Base-by-base conservation (phyloP, 2,113 vertebrate species). In the Pandion haliaetus region DNA sequence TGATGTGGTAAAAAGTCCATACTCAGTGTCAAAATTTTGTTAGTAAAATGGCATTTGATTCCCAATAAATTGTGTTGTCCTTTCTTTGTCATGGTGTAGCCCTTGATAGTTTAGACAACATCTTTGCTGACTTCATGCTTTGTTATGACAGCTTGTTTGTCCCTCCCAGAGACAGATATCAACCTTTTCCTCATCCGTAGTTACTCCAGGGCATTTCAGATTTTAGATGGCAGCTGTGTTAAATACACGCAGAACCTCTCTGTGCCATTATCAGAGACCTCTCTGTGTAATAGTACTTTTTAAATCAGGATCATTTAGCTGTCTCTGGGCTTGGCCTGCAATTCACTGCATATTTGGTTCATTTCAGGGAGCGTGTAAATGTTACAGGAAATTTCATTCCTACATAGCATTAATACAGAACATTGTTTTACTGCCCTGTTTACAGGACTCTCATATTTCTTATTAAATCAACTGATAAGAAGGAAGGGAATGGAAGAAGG, bases 131-230 rank as follows among this genome's bases (percentile, higher is more conserved):
- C 81, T 96, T 90, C 34, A 13, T 85, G 78, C 44, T 93, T 94
- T 96, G 42, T 82, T 93, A 52, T 74, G 91, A 95, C 92, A 95
- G 62, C 66, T 91, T 94, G 61, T 92, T 96, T 93, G 66, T 95
- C 88, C 80, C 73, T 95, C 57, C 73, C 40, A 74, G 82, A 82
- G 82, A 91, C 61, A 95, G 55, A 86, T 62, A 92, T 20, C 79
- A 95, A 59, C 66, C 49, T 81, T 93, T 88, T 82, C 40, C 42
- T 82, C 52, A 81, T 92, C 19, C 4, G 4, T 50, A 82, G 66
- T 40, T 82, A 57, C 70, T 92, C 45, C 14, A 0, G 24, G 42
- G 23, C 50, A 93, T 86, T 92, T 91, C 57, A 12, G 2, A 93
- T 85, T 91, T 82, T 52, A 91, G 28, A 79, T 4, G 13, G 70